Conservation (phyloP, 92 coral and sea anemone species). For the Parazoanthus swiftii region DNA sequence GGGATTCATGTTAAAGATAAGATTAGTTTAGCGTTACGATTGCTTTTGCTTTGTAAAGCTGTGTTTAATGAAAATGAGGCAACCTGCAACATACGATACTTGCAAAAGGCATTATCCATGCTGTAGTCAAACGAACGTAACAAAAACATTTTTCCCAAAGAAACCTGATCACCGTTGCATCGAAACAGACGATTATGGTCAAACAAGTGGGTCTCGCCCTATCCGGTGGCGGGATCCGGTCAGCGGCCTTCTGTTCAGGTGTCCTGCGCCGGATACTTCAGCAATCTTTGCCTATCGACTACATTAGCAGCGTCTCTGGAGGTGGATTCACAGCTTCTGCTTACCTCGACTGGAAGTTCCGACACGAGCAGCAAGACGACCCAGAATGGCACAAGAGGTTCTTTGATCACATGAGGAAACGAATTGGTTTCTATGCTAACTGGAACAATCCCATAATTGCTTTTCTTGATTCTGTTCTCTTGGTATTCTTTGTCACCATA, state of each 20-base stretch:
- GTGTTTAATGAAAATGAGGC: too few relatives aligned
- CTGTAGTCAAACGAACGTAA: too few relatives aligned
- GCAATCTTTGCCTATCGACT: constrained; percentile 39
- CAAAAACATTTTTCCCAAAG: too few relatives aligned
- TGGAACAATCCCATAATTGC: constrained; percentile 74
- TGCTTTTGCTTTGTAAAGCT: too few relatives aligned
- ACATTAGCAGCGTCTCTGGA: constrained; percentile 57
- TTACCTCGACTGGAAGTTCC: constrained; percentile 82
- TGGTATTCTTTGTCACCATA: constrained; percentile 40
- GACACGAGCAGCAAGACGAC: constrained; percentile 68
- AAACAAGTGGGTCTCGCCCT: constrained; percentile 34
- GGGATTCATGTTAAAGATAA: too few relatives aligned
- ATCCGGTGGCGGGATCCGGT: constrained; percentile 46
- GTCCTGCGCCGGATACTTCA: constrained; percentile 73
- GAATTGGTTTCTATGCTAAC: constrained; percentile 55
- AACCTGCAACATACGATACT: too few relatives aligned
- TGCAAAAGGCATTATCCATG: too few relatives aligned
- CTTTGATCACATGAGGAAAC: constrained; percentile 66
- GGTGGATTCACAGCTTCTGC: constrained; percentile 57
- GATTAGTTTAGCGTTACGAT: too few relatives aligned
- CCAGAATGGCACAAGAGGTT: constrained; percentile 75
- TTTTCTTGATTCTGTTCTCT: constrained; percentile 40
- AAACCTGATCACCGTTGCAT: too few relatives aligned
- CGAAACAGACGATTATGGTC: background rate
- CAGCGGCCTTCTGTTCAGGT: constrained; percentile 44